phyloP scores from a whole-genome alignment of 1,140 invertebrate species.

The Zaprionus lachaisei region DNA sequence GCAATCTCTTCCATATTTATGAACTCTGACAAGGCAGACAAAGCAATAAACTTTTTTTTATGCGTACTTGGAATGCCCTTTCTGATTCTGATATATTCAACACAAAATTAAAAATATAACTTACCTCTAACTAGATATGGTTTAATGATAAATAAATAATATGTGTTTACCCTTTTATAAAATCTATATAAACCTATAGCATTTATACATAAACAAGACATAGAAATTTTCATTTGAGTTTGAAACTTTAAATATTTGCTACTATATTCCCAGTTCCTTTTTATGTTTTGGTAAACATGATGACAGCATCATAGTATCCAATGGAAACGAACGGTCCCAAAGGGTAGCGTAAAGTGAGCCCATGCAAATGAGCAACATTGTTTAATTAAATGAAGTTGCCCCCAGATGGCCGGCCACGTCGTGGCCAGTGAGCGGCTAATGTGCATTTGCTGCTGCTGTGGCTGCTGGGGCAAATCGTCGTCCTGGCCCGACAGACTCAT shows the following conservation, averaged over 20 bases:
- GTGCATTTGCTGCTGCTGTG: constrained; percentile 25
- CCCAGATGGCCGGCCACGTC: constrained; percentile 17
- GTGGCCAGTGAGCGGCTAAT: constrained; percentile 25
- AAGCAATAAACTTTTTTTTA: background rate
- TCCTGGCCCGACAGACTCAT: constrained; percentile 25
- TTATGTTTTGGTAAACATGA: background rate
- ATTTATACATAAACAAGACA: too few relatives aligned
- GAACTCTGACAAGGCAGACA: background rate
- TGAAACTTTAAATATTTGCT: too few relatives aligned
- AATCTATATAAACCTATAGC: too few relatives aligned
- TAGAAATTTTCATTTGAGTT: too few relatives aligned
- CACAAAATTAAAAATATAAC: too few relatives aligned
- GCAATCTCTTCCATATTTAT: constrained; percentile 60
- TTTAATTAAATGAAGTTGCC: constrained; percentile 66
- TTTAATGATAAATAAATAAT: too few relatives aligned
- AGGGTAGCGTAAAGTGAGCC: constrained; percentile 3
- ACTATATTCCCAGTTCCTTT: too few relatives aligned
- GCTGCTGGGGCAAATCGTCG: background rate
- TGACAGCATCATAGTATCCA: constrained; percentile 3
- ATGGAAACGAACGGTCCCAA: background rate
- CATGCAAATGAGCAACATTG: constrained; percentile 59
- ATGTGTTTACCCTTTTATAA: too few relatives aligned
- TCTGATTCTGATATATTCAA: too few relatives aligned
- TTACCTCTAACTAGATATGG: too few relatives aligned
- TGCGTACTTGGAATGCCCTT: background rate